Percentiles rank a stretch among this genome's conserved stretches.
phyloP scores from a whole-genome alignment of 1,140 invertebrate species.

The Tetranychus cinnabarinus region DNA sequence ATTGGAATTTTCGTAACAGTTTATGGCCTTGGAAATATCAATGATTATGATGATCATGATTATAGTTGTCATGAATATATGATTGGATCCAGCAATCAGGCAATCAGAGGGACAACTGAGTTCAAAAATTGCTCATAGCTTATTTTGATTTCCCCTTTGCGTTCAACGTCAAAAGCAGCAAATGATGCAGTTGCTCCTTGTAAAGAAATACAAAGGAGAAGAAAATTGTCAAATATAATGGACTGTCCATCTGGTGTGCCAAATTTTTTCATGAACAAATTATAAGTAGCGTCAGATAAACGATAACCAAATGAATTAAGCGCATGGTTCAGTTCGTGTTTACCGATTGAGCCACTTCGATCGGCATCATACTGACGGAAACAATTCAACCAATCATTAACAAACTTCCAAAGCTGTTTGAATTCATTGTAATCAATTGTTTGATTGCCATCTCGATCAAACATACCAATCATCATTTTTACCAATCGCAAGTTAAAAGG shows the following conservation, averaged over 20 bases:
- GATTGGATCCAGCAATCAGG: too few relatives aligned
- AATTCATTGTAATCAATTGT: conserved; percentile 88
- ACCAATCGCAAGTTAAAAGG: conserved; percentile 92
- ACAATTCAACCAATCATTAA: conserved; percentile 85
- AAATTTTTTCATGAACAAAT: conserved; percentile 71
- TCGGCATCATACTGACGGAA: conserved; percentile 52
- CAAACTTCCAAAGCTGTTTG: conserved; percentile 83
- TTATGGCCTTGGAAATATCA: too few relatives aligned
- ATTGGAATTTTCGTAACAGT: too few relatives aligned
- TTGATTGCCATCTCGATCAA: conserved; percentile 50
- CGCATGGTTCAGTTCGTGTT: conserved; percentile 62
- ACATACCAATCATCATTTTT: conserved; percentile 36
- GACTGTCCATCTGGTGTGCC: conserved; percentile 55
- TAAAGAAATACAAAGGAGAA: conserved; percentile 76
- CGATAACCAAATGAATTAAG: conserved; percentile 67
- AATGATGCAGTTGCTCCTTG: conserved; percentile 74
- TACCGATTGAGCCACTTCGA: conserved; percentile 64
- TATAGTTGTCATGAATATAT: too few relatives aligned
- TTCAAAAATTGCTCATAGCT: conserved; percentile 89
- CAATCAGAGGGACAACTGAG: neutral
- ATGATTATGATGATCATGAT: too few relatives aligned
- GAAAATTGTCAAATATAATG: conserved; percentile 88
- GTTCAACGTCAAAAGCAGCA: conserved; percentile 63
- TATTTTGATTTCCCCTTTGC: conserved; percentile 81
- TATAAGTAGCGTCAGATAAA: conserved; percentile 53